Evolutionary conservation across 2,113 vertebrate species (phyloP), one percentile per base, ranked within the genome.

Genomic region (Vidua chalybeata): DNA sequence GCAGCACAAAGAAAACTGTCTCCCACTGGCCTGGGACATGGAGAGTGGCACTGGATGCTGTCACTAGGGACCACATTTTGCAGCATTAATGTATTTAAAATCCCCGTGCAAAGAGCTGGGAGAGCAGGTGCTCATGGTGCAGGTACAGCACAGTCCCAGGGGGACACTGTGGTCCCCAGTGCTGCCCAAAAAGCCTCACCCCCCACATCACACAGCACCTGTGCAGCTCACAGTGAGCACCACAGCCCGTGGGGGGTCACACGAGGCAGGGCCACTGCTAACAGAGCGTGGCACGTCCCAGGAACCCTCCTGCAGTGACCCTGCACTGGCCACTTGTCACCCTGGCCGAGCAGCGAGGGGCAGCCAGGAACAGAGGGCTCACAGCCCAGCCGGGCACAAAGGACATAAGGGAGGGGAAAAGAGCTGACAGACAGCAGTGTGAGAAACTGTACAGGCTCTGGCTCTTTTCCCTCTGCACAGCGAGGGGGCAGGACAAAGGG

Each of bases 131-230:
- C 23, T 35, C 52, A 5, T 1, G 15, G 39, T 31, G 30, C n/a
- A 1, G 6, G 26, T 4, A 9, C 0, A 0, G 54, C 41, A 6
- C 45, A 10, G 17, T 5, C 12, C 13, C 30, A 1, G 1, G 0
- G 56, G 26, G 12, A 37, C 24, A 19, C 8, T 79, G 8, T 4
- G 35, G 37, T 16, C 43, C 45, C 21, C 15, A 1, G 28, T 1
- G 33, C 35, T 55, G 33, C 4, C 37, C 49, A 26, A 43, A 82
- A 63, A 86, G 10, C 67, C 24, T 84, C 80, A 35, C 8, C 26
- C 26, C 31, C 15, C 1, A 0, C 33, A 14, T 31, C 18, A 9
- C 45, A 23, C 49, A 4, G 64, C 2, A 10, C 46, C 63, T 1
- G 4, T 19, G 59, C 1, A 11, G 48, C 75, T 82, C 79, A 9